Evolutionary conservation across 2,797 vertebrate genomes (phyloP).

Genomic region (Macropus fuliginosus): DNA sequence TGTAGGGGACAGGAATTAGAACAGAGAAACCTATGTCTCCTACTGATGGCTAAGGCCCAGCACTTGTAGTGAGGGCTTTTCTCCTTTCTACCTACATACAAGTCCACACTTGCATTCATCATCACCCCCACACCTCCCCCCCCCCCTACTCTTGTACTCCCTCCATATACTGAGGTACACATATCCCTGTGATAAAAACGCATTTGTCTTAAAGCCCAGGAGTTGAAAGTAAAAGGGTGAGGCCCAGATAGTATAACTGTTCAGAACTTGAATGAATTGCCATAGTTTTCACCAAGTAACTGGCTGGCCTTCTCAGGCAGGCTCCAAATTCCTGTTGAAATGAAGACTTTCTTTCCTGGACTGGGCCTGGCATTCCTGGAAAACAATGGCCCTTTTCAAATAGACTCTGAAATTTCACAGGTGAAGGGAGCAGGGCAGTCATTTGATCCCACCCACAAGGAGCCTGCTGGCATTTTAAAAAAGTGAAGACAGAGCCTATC

Average conservation of each 20-base stretch:
- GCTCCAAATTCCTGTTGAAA: constrained; percentile 97
- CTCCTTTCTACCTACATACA: constrained; percentile 57
- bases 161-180: neutral
- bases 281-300: constrained; percentile 83
- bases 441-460: constrained; percentile 88
- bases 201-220: constrained; percentile 60
- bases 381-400: constrained; percentile 97
- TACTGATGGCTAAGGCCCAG: constrained; percentile 58
- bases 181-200: constrained; percentile 49
- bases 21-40: constrained; percentile 82
- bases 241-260: constrained; percentile 69
- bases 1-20: constrained; percentile 63
- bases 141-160: neutral
- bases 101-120: neutral
- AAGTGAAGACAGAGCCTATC: constrained; percentile 81
- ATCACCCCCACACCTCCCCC: no score
- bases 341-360: constrained; percentile 94
- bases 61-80: constrained; percentile 63
- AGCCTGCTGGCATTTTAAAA: constrained; percentile 83
- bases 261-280: constrained; percentile 83
- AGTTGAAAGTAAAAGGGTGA: constrained; percentile 70
- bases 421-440: constrained; percentile 93
- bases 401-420: constrained; percentile 96
- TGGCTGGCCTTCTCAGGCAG: constrained; percentile 91
- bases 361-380: constrained; percentile 92